These are phyloP conservation scores for Seriola aureovittata DNA, from an alignment of 2,113 vertebrate genomes.

Conservation along the genomic window DNA sequence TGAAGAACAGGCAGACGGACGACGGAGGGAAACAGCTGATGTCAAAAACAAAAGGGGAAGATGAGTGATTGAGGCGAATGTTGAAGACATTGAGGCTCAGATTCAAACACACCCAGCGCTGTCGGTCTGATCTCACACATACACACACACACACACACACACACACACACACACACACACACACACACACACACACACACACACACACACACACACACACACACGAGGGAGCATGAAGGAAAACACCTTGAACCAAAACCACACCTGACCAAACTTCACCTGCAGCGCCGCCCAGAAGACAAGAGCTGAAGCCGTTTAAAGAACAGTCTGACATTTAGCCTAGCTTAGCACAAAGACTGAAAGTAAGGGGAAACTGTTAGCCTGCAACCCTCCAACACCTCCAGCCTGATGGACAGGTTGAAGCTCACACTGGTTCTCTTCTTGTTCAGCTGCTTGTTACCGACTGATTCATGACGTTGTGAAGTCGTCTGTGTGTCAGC, in stretches of 20 bases:
- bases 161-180: constrained; percentile 21
- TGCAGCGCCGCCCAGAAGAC: neutral
- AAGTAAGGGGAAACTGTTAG: neutral
- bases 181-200: constrained; percentile 29
- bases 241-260: constrained; percentile 16
- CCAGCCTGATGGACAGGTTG: no score
- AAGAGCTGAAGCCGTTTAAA: no score
- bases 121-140: neutral
- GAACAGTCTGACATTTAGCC: neutral
- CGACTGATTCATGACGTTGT: no score
- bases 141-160: constrained; percentile 31
- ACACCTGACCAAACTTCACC: constrained; percentile 30
- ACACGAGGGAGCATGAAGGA: constrained; percentile 1
- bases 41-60: constrained; percentile 4
- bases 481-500: no score
- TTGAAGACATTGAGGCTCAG: constrained; percentile 57
- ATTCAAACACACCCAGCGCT: constrained; percentile 18
- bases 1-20: neutral
- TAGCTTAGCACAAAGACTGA: constrained; percentile 28
- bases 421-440: no score
- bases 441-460: no score
- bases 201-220: constrained; percentile 26
- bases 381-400: no score
- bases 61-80: constrained; percentile 43
- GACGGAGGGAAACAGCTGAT: neutral